Evolutionary conservation across 1,140 invertebrate species (phyloP).

Genomic region (Drosophila tristis): DNA sequence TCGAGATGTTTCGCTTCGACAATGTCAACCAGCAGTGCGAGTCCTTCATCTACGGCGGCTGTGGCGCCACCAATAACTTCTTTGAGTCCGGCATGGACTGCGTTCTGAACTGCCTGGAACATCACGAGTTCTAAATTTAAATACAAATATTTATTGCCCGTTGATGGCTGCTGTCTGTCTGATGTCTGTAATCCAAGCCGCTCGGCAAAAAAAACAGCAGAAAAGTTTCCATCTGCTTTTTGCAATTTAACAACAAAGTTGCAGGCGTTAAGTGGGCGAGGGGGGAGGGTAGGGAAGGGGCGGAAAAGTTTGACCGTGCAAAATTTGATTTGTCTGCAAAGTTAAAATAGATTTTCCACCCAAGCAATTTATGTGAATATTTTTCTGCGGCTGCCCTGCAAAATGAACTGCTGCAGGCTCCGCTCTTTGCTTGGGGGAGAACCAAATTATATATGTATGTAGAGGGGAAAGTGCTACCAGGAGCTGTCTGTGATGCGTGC

Average conservation of each 20-base stretch:
- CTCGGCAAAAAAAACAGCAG: not conserved
- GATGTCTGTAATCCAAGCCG: not conserved
- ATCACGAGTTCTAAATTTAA: not conserved
- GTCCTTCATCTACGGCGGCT: constrained; percentile 46
- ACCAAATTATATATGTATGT: not conserved
- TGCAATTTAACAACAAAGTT: constrained; percentile 10
- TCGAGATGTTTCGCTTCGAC: constrained; percentile 49
- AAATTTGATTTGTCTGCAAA: constrained; percentile 53
- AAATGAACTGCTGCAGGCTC: constrained; percentile 26
- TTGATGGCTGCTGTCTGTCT: not conserved
- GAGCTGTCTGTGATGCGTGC: not conserved
- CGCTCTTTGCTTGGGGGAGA: not conserved
- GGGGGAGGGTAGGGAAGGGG: not conserved
- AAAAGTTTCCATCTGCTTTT: constrained; percentile 24
- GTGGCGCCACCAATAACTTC: constrained; percentile 35
- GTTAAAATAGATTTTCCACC: constrained; percentile 39
- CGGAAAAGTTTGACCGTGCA: constrained; percentile 1
- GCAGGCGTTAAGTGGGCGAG: not conserved
- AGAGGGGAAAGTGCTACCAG: not conserved
- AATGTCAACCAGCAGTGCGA: constrained; percentile 26
- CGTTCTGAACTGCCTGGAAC: constrained; percentile 11
- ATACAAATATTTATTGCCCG: constrained; percentile 18
- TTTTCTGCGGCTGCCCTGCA: not conserved
- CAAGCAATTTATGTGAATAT: constrained; percentile 8
- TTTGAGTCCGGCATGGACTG: constrained; percentile 45